Base-by-base conservation (phyloP, 2,888 invertebrate species). In the Pristionchus japonicus region DNA sequence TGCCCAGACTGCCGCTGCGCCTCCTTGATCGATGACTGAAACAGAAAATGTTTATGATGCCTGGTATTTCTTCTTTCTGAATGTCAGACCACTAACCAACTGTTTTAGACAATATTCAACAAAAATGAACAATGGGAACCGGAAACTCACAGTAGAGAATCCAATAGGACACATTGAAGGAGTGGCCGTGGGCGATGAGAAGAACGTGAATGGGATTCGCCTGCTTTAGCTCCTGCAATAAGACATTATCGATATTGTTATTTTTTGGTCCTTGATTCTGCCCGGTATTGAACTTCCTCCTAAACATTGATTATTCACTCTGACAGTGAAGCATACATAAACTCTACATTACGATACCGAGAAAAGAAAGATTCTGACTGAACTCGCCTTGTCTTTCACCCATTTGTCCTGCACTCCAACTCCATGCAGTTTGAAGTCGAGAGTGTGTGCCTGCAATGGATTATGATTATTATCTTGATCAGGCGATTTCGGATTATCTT, bases 321-420 rank as follows among this genome's bases (percentile, higher is more conserved):
- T n/a, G n/a, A n/a, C n/a, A n/a, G 31, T 37, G 27, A 80, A 31
- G 27, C 40, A 43, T 40, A 40, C 13, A 20, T 23, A 57, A 20
- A n/a, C n/a, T n/a, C n/a, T n/a, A n/a, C n/a, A n/a, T n/a, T n/a
- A n/a, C 1, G 13, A 7, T 27, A 37, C 23, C 20, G 37, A 23
- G 23, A 40, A 23, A 37, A 70, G 23, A 6, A 37, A 2, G 37
- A 70, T 13, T 70, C 15, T 7, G 37, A 70, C 11, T 70, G 70
- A 34, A 49, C 77, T 37, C 1, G 47, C 87, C 61, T 91, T 91
- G 89, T 94, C 94, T 74, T 92, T 92, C 40, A 89, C 90, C 94
- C 94, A 94, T 89, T 93, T 94, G 90, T 94, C 94, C 27, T 87
- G 89, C n/a, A 94, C 89, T 89, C 92, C 90, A 84, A 94, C 92